A percentile compares a stretch with the other conserved stretches of the same genome.
phyloP scores from a whole-genome alignment of 2,113 vertebrate genomes.

The Seriola quinqueradiata region DNA sequence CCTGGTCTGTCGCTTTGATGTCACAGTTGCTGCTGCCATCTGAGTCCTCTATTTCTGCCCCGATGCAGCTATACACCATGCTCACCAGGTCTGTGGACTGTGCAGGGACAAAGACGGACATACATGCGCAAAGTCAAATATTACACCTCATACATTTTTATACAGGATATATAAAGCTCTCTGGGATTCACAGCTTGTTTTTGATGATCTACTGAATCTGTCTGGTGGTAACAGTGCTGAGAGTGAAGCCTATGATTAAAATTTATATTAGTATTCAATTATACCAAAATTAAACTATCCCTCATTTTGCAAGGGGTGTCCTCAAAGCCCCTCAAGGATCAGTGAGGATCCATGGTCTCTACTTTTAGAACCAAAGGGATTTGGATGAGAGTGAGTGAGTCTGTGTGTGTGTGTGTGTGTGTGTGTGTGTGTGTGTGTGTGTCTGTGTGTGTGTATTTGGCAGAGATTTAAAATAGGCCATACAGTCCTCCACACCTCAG shows the following conservation, averaged over 20 bases:
- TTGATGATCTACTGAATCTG: not conserved
- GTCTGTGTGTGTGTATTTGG: not conserved
- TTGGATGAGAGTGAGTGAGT: not conserved
- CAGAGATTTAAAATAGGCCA: conserved; percentile 44
- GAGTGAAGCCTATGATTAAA: not conserved
- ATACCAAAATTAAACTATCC: conserved; percentile 24
- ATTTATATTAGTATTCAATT: conserved; percentile 22
- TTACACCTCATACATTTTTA: not conserved
- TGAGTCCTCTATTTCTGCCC: conserved; percentile 80
- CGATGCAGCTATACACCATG: conserved; percentile 84
- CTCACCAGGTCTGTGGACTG: conserved; percentile 84
- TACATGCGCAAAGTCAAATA: conserved; percentile 3
- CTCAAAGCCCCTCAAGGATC: conserved; percentile 34
- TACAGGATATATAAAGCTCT: too few species aligned
- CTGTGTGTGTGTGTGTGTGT: not conserved
- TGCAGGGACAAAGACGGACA: not conserved
- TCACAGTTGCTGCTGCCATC: conserved; percentile 76
- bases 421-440: not conserved
- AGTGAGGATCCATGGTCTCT: conserved; percentile 36
- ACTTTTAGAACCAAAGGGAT: not conserved
- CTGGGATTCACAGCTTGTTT: not conserved
- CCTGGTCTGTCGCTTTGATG: conserved; percentile 55
- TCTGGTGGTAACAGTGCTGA: not conserved
- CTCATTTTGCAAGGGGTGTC: conserved; percentile 38
- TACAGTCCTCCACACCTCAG: conserved; percentile 23